Percentiles rank a stretch among this genome's conserved stretches.
Evolutionary conservation across 1,140 invertebrate genomes (phyloP).

Genomic region (Ridgeia piscesae): DNA sequence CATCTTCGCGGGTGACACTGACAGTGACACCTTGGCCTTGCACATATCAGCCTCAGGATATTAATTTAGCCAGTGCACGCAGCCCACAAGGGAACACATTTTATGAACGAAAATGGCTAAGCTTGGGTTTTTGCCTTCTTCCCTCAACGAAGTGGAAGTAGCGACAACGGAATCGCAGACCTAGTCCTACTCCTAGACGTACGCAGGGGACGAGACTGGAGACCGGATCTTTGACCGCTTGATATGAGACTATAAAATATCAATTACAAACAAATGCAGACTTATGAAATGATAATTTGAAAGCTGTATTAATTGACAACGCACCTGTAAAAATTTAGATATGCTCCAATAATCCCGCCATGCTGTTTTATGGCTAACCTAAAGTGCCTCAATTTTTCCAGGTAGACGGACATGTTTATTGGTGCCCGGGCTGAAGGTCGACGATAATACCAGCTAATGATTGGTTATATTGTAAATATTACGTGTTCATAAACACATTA

Average conservation of each 20-base stretch:
- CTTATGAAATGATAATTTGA: not conserved
- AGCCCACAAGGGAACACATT: too few species aligned
- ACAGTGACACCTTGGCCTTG: too few species aligned
- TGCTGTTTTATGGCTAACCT: slow-evolving; percentile 72
- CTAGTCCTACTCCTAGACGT: too few species aligned
- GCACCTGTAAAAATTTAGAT: slow-evolving; percentile 77
- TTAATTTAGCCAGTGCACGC: too few species aligned
- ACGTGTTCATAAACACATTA: not conserved
- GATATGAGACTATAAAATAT: not conserved
- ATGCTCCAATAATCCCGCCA: slow-evolving; percentile 72
- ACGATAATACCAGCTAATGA: not conserved
- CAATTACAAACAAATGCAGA: not conserved
- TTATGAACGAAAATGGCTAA: too few species aligned
- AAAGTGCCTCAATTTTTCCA: slow-evolving; percentile 73
- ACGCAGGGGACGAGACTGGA: not conserved
- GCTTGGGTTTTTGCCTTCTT: not conserved
- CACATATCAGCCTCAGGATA: too few species aligned
- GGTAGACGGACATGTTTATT: slow-evolving; percentile 64
- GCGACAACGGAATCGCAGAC: too few species aligned
- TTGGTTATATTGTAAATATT: not conserved
- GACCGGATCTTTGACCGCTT: not conserved
- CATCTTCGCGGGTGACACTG: too few species aligned
- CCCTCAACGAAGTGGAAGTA: too few species aligned
- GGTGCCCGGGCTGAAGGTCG: slow-evolving; percentile 29
- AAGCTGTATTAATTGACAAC: not conserved